A percentile compares a stretch with the other conserved stretches of the same genome.
These are phyloP conservation scores for Serilophus lunatus DNA, from an alignment of 2,113 vertebrate genomes.

Conservation along the genomic window DNA sequence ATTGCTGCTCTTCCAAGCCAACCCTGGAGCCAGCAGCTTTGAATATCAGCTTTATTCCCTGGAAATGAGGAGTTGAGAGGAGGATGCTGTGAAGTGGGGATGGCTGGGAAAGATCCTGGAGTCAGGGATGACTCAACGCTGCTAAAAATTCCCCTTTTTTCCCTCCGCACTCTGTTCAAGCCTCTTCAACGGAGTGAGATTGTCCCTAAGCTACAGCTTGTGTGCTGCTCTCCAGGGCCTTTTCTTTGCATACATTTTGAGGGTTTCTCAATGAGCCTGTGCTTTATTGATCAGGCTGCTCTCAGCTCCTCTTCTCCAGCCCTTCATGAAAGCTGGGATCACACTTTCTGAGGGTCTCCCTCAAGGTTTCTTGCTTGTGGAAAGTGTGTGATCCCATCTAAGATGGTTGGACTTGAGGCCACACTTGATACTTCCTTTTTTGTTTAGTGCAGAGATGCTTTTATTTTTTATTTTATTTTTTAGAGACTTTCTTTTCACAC, in stretches of 20 bases:
- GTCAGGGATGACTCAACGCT: accelerated
- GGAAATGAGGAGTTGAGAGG: background rate
- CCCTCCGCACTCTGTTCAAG: background rate
- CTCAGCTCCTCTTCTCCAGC: background rate
- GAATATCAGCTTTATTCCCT: background rate
- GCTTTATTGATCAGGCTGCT: background rate
- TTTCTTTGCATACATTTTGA: background rate
- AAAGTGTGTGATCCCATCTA: background rate
- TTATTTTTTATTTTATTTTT: constrained; percentile 22
- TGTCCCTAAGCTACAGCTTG: background rate
- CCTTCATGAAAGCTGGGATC: constrained; percentile 1
- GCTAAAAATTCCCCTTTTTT: background rate
- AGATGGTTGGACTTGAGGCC: background rate
- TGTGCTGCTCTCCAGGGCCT: background rate
- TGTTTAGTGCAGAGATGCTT: background rate
- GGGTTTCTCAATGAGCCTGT: background rate
- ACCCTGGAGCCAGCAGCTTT: background rate
- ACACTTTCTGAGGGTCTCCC: background rate
- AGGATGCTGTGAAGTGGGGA: background rate
- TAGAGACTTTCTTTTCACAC: constrained; percentile 4
- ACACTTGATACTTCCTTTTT: background rate
- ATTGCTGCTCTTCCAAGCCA: background rate
- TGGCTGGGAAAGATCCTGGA: background rate
- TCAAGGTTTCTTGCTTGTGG: background rate
- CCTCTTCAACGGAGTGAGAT: background rate